Percentiles rank a stretch among this genome's conserved stretches.
Conservation (phyloP, 2,797 vertebrate genomes). For the Anguilla anguilla region DNA sequence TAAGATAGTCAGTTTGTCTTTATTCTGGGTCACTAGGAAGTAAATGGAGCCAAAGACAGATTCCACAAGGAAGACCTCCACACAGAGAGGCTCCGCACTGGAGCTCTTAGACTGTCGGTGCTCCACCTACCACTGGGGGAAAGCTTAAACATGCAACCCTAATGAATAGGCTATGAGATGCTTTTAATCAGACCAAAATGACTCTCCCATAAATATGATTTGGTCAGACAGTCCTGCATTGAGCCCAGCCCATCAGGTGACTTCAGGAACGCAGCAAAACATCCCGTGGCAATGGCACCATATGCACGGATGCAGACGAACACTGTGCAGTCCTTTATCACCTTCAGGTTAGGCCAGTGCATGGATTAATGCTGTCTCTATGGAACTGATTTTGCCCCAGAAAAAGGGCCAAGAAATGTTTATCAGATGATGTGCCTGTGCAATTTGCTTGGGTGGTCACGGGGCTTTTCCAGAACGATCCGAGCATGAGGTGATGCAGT, state of each 20-base stretch:
- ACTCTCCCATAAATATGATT: constrained; percentile 65
- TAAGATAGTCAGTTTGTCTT: neutral
- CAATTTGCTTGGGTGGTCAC: constrained; percentile 29
- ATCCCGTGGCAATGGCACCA: constrained; percentile 68
- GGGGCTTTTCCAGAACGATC: constrained; percentile 21
- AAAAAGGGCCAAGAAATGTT: constrained; percentile 44
- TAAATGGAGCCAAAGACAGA: neutral
- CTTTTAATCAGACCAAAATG: constrained; percentile 66
- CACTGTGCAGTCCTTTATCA: constrained; percentile 57
- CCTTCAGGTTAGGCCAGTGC: constrained; percentile 46
- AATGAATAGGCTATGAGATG: constrained; percentile 62
- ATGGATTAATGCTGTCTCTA: constrained; percentile 44
- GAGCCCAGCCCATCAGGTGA: constrained; percentile 75
- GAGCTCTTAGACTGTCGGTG: neutral
- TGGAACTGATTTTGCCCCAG: constrained; percentile 46
- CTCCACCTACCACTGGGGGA: constrained; percentile 34
- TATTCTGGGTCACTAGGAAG: neutral
- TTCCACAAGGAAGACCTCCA: neutral
- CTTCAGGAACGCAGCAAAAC: constrained; percentile 81
- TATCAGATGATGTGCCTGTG: constrained; percentile 45
- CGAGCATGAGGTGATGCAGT: constrained; percentile 41
- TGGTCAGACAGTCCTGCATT: constrained; percentile 73
- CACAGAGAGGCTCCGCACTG: neutral
- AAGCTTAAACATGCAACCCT: constrained; percentile 41
- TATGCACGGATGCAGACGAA: constrained; percentile 63